These are phyloP conservation scores for Coenonympha glycerion DNA, from an alignment of 2,888 invertebrate species.

Conservation along the genomic window DNA sequence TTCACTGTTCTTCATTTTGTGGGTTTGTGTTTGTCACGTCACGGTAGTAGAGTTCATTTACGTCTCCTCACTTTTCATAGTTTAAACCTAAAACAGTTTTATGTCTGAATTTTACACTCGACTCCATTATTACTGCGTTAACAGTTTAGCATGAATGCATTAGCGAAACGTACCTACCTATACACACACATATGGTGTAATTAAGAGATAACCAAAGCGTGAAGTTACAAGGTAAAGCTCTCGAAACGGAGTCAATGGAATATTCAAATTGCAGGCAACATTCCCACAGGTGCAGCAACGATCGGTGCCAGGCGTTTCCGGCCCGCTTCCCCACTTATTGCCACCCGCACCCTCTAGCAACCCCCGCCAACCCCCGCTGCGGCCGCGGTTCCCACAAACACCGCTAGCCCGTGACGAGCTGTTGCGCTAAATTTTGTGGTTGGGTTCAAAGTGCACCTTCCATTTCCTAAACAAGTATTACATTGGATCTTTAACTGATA, in stretches of 20 bases:
- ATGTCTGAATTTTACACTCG: slow-evolving; percentile 39
- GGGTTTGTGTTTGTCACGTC: slow-evolving; percentile 51
- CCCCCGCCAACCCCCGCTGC: slow-evolving; percentile 35
- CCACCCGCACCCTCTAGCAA: slow-evolving; percentile 35
- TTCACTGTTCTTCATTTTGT: slow-evolving; percentile 74
- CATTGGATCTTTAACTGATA: no score
- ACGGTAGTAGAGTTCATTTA: slow-evolving; percentile 50
- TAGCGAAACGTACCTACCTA: neutral
- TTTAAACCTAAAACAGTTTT: slow-evolving; percentile 39
- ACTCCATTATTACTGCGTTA: slow-evolving; percentile 28
- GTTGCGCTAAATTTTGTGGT: slow-evolving; percentile 56
- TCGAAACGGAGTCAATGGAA: slow-evolving; percentile 35
- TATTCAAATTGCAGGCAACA: slow-evolving; percentile 56
- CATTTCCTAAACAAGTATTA: slow-evolving; percentile 6
- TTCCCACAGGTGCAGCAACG: slow-evolving; percentile 71
- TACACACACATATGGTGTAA: slow-evolving; percentile 19
- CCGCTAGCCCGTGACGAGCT: slow-evolving; percentile 55
- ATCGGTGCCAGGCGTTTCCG: slow-evolving; percentile 66
- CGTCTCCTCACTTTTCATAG: slow-evolving; percentile 47
- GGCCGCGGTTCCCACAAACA: slow-evolving; percentile 60
- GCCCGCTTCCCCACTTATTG: slow-evolving; percentile 61
- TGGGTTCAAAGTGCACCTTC: slow-evolving; percentile 39
- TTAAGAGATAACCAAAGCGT: slow-evolving; percentile 36
- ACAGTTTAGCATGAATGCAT: neutral
- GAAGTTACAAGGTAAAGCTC: slow-evolving; percentile 38